Evolutionary conservation across 2,888 invertebrate genomes (phyloP).

Genomic region (Tryphoninae sp.): DNA sequence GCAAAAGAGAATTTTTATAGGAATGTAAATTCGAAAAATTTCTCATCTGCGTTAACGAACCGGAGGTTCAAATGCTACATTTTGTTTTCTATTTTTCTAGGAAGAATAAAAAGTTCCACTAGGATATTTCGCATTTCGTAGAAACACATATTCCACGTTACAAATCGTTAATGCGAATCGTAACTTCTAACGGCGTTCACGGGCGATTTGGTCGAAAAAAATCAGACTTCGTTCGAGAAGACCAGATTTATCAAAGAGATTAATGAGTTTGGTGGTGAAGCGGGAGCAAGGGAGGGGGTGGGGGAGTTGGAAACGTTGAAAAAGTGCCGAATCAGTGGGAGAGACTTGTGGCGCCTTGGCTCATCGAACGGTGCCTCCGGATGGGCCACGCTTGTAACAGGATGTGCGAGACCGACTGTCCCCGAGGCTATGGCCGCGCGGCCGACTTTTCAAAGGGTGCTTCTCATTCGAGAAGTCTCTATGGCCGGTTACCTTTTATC

Average conservation of each 20-base stretch:
- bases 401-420: slow-evolving; percentile 15
- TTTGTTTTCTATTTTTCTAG: too few relatives aligned
- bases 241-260: slow-evolving; percentile 34
- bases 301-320: background rate
- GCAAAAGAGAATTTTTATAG: background rate
- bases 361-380: slow-evolving; percentile 13
- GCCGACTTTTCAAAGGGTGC: slow-evolving; percentile 29
- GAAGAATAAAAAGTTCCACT: too few relatives aligned
- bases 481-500: slow-evolving; percentile 37
- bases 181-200: background rate
- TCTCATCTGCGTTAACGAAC: background rate
- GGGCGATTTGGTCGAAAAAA: background rate
- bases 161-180: background rate
- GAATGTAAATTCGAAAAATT: background rate
- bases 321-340: slow-evolving; percentile 5
- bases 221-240: slow-evolving; percentile 1
- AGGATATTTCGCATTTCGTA: too few relatives aligned
- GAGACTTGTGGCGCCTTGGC: background rate
- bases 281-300: background rate
- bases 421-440: slow-evolving; percentile 11
- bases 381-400: slow-evolving; percentile 14
- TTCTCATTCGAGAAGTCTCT: slow-evolving; percentile 17
- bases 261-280: background rate
- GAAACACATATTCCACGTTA: background rate
- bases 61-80: background rate